phyloP scores from a whole-genome alignment of 2,888 invertebrate genomes.

The Allygus modestus region DNA sequence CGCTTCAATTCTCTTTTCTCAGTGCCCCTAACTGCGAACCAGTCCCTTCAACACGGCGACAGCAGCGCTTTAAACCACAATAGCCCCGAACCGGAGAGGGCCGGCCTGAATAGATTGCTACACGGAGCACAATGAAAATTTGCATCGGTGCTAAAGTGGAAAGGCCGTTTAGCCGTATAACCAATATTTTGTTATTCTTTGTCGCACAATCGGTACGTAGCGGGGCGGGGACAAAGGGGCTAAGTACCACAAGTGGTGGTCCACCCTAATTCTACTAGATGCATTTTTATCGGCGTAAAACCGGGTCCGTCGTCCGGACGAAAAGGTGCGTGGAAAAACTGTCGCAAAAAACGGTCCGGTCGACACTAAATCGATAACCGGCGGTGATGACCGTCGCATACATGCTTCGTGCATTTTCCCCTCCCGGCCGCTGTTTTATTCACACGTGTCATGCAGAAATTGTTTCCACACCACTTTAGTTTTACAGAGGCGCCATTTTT shows the following conservation, averaged over 20 bases:
- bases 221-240: background rate
- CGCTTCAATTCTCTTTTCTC: background rate
- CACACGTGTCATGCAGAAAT: conserved; percentile 63
- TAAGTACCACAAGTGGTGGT: conserved; percentile 13
- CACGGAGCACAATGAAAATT: conserved; percentile 44
- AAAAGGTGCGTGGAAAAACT: conserved; percentile 44
- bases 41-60: conserved; percentile 24
- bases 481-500: conserved; percentile 44
- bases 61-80: background rate
- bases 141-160: conserved; percentile 42
- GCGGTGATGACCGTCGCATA: conserved; percentile 68
- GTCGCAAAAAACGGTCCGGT: conserved; percentile 1
- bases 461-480: conserved; percentile 61
- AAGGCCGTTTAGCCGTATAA: conserved; percentile 55
- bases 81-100: background rate
- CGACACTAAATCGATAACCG: conserved; percentile 57
- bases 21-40: background rate
- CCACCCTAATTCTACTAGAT: conserved; percentile 7
- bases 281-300: background rate
- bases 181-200: conserved; percentile 52
- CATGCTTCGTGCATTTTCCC: conserved; percentile 68
- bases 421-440: conserved; percentile 61
- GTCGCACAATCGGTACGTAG: background rate
- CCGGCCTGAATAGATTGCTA: conserved; percentile 8
- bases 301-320: background rate